Base-by-base conservation (phyloP, 1,140 invertebrate species). In the Hypothenemus hampei region DNA sequence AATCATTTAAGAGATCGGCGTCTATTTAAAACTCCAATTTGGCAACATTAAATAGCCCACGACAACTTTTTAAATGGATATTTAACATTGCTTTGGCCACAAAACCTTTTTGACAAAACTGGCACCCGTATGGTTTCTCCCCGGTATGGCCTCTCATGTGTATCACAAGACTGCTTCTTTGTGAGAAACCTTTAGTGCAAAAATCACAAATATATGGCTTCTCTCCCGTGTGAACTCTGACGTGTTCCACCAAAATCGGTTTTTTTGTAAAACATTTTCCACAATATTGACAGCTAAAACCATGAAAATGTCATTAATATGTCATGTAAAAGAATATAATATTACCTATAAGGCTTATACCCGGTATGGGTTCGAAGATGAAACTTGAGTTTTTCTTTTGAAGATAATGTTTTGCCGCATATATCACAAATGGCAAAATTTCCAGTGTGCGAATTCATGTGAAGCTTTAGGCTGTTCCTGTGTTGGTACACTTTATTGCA, bases 121-220 rank as follows among this genome's bases (percentile, higher is more conserved):
- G 63, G 60, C 77, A 79, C 6, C 62, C 63, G 46, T 72, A 76
- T 0, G 74, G 73, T 47, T 73, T 72, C 35, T 72, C 70, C 1
- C 71, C 73, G 6, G 71, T 69, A 46, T 78, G 76, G 3, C 67
- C 67, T 3, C 68, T 61, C 20, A 69, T 66, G 43, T 77, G 75
- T 5, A 83, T 84, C 18, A 82, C 76, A 11, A 85, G 66, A 16
- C 74, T 76, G 6, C 82, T 85, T 4, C 82, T 77, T 65, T 87
- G 84, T 0, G 82, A 85, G 63, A 88, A 89, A 15, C 77, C 67
- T 58, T 84, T 77, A 21, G 76, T 70, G 65, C 85, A 87, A 11
- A 72, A 65, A 19, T 73, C 70, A 60, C 79, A 80, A 11, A 65
- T 62, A 58, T 75, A 79, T 4, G 77, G 77, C 49, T 76, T 72